Evolutionary conservation across 92 coral and sea anemone genomes (phyloP).

Genomic region (Siderastrea radians): DNA sequence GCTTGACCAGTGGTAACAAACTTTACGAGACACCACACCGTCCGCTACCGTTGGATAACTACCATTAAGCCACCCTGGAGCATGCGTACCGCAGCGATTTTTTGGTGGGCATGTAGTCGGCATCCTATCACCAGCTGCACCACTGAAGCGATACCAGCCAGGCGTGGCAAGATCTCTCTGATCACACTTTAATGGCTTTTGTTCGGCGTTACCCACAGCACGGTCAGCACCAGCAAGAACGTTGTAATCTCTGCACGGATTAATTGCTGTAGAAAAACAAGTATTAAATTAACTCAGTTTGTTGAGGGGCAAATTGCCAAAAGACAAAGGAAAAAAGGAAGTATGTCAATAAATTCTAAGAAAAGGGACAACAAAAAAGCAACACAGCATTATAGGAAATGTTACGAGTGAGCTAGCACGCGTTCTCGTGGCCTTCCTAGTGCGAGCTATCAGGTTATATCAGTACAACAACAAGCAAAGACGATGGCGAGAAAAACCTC

Average conservation of each 20-base stretch:
- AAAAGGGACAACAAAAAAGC: no score
- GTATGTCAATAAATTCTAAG: no score
- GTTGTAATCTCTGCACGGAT: neutral
- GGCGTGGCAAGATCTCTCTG: neutral
- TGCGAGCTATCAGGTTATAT: no score
- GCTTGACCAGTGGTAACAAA: constrained; percentile 32
- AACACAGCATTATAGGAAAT: no score
- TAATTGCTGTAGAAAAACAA: neutral
- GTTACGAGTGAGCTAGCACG: no score
- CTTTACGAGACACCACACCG: constrained; percentile 2
- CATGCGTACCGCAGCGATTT: constrained; percentile 26
- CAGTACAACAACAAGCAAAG: no score
- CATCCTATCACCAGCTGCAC: neutral
- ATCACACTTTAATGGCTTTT: constrained; percentile 3
- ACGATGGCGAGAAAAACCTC: no score
- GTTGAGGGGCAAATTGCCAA: neutral
- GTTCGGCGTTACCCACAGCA: neutral
- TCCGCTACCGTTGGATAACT: neutral
- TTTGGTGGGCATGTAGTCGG: neutral
- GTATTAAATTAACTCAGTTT: neutral
- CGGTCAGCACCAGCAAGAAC: neutral
- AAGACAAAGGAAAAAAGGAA: no score
- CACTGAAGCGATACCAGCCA: constrained; percentile 21
- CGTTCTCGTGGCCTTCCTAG: no score
- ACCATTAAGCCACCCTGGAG: constrained; percentile 38